phyloP scores from a whole-genome alignment of 2,797 vertebrate species.

The Pangasius macronema region DNA sequence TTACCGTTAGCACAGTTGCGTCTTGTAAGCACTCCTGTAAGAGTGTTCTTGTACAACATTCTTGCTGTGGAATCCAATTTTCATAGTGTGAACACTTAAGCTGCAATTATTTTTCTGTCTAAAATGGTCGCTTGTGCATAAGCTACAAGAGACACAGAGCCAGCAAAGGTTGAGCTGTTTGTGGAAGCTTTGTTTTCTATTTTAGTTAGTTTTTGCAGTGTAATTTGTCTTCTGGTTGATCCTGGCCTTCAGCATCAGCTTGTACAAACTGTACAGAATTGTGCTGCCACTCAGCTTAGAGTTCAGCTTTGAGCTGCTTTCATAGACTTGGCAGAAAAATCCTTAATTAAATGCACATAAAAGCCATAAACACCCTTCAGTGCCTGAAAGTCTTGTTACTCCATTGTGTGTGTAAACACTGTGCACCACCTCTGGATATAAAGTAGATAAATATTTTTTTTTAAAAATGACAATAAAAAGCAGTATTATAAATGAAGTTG shows the following conservation, averaged over 20 bases:
- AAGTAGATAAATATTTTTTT: neutral
- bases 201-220: conserved; percentile 23
- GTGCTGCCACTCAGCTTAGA: conserved; percentile 11
- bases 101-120: conserved; percentile 30
- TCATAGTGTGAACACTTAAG: conserved; percentile 16
- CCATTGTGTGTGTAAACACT: conserved; percentile 7
- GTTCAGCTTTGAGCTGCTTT: conserved; percentile 6
- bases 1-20: neutral
- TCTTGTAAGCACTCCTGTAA: neutral
- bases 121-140: conserved; percentile 6
- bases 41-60: neutral
- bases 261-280: conserved; percentile 15
- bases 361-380: neutral
- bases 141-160: conserved; percentile 25
- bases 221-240: conserved; percentile 23
- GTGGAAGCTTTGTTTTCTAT: conserved; percentile 23
- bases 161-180: conserved; percentile 29
- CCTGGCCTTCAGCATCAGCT: conserved; percentile 24
- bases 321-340: conserved; percentile 13
- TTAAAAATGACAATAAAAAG: neutral
- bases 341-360: conserved; percentile 19
- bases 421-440: neutral
- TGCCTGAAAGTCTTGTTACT: conserved; percentile 8
- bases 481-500: neutral
- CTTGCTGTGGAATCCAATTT: conserved; percentile 34